Evolutionary conservation across 1,140 invertebrate species (phyloP), one percentile per base, ranked within the genome.

Genomic region (Fopius arisanus): DNA sequence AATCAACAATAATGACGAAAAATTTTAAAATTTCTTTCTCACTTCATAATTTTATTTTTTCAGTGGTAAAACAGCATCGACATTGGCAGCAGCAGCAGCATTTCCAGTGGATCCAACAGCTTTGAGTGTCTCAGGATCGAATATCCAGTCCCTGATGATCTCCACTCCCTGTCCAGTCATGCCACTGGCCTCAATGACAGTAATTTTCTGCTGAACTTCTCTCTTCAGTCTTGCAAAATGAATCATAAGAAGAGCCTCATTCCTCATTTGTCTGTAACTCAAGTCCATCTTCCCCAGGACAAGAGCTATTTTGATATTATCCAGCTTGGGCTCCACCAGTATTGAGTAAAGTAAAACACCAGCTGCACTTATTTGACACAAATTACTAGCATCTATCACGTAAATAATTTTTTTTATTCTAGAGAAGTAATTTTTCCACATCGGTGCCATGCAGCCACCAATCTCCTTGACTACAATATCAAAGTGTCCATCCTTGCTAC

Each of bases 251-350:
- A 95, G 82, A 1, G 94, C 93, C 82, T 95, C 93, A 79, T 95
- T 95, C 28, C 94, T 87, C 92, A 95, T 94, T 83, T 95, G 94
- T 21, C 93, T 88, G 83, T 94, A 95, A 10, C 93, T 93, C 1
- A 92, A 91, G 79, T 96, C 94, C 92, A 94, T 94, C 88, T 96
- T 96, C 14, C 92, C 91, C 7, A 96, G 83, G 0, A 95, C 91
- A 66, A 96, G 80, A 19, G 94, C 88, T 76, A 96, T 89, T 90
- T 92, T 93, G 2, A 90, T 89, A 74, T 89, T 89, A 75, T 89
- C 89, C 14, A 94, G 80, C 62, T 87, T 84, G 0, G 94, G 93
- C 76, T 95, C 90, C 1, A 92, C 90, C n/a, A 95, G 79, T 16
- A 94, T 86, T 0, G 93, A 92, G 78, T 94, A 94, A 0, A 95